Conservation (phyloP, 2,888 invertebrate genomes). For the Deilephila elpenor region DNA sequence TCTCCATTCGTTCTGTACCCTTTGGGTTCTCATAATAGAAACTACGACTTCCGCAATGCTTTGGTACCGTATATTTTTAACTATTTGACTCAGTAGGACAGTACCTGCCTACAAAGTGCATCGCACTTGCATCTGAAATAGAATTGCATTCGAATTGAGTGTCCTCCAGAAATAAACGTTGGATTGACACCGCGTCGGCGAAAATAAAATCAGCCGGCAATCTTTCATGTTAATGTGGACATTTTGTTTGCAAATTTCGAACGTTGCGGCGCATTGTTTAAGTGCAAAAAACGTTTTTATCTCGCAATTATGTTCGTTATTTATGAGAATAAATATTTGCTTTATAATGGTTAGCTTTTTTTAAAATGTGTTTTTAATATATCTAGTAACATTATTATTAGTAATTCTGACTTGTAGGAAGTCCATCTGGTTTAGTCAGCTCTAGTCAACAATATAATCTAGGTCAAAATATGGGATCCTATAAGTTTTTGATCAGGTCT, state of each 20-base stretch:
- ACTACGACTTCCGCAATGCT: conserved; percentile 49
- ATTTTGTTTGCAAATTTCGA: conserved; percentile 23
- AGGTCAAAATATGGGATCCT: too few species aligned
- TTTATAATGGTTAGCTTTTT: background rate
- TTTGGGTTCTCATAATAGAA: conserved; percentile 44
- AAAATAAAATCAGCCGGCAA: conserved; percentile 6
- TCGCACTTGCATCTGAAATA: conserved; percentile 67
- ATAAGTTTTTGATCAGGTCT: too few species aligned
- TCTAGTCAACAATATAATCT: too few species aligned
- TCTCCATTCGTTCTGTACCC: background rate
- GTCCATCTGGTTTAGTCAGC: too few species aligned
- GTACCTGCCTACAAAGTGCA: conserved; percentile 66
- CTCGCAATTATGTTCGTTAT: conserved; percentile 13
- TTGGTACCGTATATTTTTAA: conserved; percentile 47
- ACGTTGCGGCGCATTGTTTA: background rate
- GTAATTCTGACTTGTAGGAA: too few species aligned
- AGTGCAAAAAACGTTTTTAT: conserved; percentile 16
- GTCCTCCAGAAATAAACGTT: conserved; percentile 52
- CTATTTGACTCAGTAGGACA: conserved; percentile 47
- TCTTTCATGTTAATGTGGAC: conserved; percentile 16
- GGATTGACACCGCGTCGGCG: conserved; percentile 39
- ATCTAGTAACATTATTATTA: background rate
- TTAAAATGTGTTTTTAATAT: background rate
- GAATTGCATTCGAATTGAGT: conserved; percentile 52
- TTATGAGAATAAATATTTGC: conserved; percentile 7